Conservation (phyloP, 2,888 invertebrate species). For the Octodonta nipae region DNA sequence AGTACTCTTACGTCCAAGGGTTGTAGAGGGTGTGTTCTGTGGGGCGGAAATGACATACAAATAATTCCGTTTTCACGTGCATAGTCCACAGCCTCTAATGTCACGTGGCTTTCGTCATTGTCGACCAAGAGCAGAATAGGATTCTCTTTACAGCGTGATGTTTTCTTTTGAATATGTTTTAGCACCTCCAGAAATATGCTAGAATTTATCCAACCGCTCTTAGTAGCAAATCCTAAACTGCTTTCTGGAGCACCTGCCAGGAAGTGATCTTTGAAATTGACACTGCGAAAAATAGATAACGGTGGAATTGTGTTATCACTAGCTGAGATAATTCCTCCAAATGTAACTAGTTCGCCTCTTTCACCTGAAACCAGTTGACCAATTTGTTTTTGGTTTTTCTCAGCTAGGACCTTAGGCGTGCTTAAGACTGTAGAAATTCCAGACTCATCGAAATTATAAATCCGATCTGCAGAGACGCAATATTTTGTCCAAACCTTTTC, state of each 20-base stretch:
- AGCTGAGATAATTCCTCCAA: slow-evolving; percentile 11
- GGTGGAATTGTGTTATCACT: slow-evolving; percentile 8
- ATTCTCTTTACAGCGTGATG: slow-evolving; percentile 3
- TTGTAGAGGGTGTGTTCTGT: background rate
- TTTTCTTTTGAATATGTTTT: slow-evolving; percentile 10
- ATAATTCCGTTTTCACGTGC: slow-evolving; percentile 24
- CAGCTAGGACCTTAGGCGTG: slow-evolving; percentile 8
- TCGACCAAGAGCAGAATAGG: slow-evolving; percentile 6
- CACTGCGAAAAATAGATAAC: background rate
- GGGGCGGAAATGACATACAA: slow-evolving; percentile 23
- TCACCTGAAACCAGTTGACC: slow-evolving; percentile 7
- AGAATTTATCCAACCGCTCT: slow-evolving; percentile 11
- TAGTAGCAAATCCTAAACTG: slow-evolving; percentile 7
- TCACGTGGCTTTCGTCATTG: slow-evolving; percentile 8
- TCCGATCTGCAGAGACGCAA: slow-evolving; percentile 3
- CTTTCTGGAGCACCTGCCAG: slow-evolving; percentile 1
- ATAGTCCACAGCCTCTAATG: slow-evolving; percentile 13
- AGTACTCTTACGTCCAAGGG: background rate
- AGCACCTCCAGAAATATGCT: slow-evolving; percentile 1
- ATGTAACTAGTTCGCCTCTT: slow-evolving; percentile 9
- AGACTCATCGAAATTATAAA: slow-evolving; percentile 5
- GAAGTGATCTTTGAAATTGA: background rate
- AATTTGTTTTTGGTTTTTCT: slow-evolving; percentile 11
- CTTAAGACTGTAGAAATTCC: slow-evolving; percentile 2
- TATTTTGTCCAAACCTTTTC: slow-evolving; percentile 1